Conservation (phyloP, 2,888 invertebrate species). For the Drosophila quinaria region DNA sequence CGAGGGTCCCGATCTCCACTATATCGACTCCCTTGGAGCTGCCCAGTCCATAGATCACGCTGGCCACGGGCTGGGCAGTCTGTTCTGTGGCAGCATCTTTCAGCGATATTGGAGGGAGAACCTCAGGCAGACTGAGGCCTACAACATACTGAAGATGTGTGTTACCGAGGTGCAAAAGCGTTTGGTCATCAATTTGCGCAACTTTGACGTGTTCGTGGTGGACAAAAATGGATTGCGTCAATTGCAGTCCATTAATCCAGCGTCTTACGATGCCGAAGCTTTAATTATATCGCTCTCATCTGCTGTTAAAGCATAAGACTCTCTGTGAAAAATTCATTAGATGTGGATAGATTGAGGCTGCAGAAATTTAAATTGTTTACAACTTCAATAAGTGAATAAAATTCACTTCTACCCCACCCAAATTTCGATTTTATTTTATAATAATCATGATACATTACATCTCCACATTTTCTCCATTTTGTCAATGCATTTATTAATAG, state of each 20-base stretch:
- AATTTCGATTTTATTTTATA: too few relatives aligned
- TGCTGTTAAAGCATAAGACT: slow-evolving; percentile 5
- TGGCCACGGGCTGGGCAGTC: slow-evolving; percentile 97
- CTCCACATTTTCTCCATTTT: too few relatives aligned
- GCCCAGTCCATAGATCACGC: slow-evolving; percentile 94
- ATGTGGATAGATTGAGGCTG: not conserved
- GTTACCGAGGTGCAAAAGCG: slow-evolving; percentile 95
- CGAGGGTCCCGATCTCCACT: slow-evolving; percentile 93
- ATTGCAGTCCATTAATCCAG: slow-evolving; percentile 88
- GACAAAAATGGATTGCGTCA: slow-evolving; percentile 93
- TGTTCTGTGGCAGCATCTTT: slow-evolving; percentile 95
- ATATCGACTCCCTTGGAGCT: slow-evolving; percentile 97
- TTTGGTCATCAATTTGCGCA: slow-evolving; percentile 95
- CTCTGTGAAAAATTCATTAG: not conserved
- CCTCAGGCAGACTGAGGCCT: slow-evolving; percentile 91
- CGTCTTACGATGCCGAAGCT: slow-evolving; percentile 37
- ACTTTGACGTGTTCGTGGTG: slow-evolving; percentile 95
- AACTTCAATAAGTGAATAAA: too few relatives aligned
- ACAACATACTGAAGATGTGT: slow-evolving; percentile 93
- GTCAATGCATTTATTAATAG: too few relatives aligned
- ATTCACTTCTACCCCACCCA: too few relatives aligned
- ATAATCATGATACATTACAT: too few relatives aligned
- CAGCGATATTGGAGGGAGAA: slow-evolving; percentile 94
- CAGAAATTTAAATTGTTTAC: too few relatives aligned
- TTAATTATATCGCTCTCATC: slow-evolving; percentile 25